Evolutionary conservation across 2,888 invertebrate species (phyloP), one percentile per base, ranked within the genome.

Genomic region (Nymphalis polychloros): DNA sequence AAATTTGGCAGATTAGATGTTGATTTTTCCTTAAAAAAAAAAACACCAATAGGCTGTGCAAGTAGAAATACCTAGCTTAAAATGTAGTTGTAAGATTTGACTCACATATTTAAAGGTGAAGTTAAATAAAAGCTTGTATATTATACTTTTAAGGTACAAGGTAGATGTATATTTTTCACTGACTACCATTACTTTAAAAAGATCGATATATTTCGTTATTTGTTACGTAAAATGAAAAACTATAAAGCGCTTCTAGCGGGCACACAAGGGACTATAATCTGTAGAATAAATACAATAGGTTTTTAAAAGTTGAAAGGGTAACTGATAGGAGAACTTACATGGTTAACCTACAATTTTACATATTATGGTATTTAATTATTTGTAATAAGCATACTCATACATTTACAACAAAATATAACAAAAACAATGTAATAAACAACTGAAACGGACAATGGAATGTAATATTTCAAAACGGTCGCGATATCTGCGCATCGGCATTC

Each of bases 401-500:
- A 49, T 49, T 49, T 49, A 17, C 8, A 35, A 52, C 8, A 35
- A 52, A 62, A 52, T 19, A 27, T 41, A 20, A 61, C 31, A 61
- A 61, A 66, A 61, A 20, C 35, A n/a, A 19, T n/a, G 31, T 52
- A 65, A 66, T 53, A 52, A 63, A 68, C 61, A 68, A 23, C 60
- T 67, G 70, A 71, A 72, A 67, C 64, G 66, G 66, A 74, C 72
- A 75, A 75, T 71, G 72, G 75, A 68, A 73, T 55, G 71, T 75
- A 70, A 75, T 76, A 77, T 78, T 79, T 78, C 75, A 76, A 76
- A 79, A 79, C 76, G 71, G 76, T 72, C 76, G 64, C 69, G 72
- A 69, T 81, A 81, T 83, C 82, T 71, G 79, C 60, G 78, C 78
- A 77, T 67, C 69, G 73, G 77, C 78, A 79, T 80, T 81, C 81